phyloP scores from a whole-genome alignment of 2,113 vertebrate genomes.

The Struthio camelus region DNA sequence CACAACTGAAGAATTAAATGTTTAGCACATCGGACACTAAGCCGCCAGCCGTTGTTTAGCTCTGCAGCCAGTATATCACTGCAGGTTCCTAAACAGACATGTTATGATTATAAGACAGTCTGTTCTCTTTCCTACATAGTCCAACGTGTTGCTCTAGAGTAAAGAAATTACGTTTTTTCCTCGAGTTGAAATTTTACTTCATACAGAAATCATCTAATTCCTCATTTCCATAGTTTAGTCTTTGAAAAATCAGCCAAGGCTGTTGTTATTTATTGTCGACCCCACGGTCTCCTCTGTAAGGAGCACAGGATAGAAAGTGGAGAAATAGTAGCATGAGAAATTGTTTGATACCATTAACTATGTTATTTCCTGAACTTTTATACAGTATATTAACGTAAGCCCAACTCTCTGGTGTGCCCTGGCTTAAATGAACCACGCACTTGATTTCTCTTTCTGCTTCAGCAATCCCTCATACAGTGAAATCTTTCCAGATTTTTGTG shows the following conservation, averaged over 20 bases:
- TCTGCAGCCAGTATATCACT: not conserved
- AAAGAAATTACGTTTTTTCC: not conserved
- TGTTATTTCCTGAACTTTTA: not conserved
- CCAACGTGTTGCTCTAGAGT: rapidly evolving
- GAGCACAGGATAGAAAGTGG: not conserved
- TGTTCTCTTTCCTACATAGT: not conserved
- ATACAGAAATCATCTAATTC: not conserved
- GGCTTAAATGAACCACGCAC: not conserved
- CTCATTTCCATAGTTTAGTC: not conserved
- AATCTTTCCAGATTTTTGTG: not conserved
- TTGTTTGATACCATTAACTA: not conserved
- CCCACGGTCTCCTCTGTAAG: not conserved
- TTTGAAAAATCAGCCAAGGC: not conserved
- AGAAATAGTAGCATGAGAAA: not conserved
- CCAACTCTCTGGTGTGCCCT: not conserved
- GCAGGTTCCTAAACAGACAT: not conserved
- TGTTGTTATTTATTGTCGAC: no score
- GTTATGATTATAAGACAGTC: not conserved
- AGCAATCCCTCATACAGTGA: rapidly evolving
- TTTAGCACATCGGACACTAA: not conserved
- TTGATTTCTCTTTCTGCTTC: not conserved
- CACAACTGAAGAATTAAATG: not conserved
- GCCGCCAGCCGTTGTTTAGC: not conserved
- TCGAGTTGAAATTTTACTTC: not conserved
- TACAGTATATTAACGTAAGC: rapidly evolving